Conservation (phyloP, 1,140 invertebrate genomes). For the Amyelois transitella region DNA sequence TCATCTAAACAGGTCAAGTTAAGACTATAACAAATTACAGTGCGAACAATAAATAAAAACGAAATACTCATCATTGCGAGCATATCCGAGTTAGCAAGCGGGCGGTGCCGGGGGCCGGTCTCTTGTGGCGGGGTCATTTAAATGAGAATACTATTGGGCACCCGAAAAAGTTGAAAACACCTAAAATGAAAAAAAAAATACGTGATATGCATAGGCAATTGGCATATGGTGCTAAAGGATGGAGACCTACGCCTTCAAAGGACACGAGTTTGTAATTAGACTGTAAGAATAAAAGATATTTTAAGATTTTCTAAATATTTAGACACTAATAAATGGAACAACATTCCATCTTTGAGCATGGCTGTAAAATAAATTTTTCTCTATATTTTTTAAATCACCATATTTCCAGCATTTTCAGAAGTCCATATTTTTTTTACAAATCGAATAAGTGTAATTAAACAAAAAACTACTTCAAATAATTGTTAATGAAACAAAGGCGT, state of each 20-base stretch:
- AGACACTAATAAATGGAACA: too few species aligned
- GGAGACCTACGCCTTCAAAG: not conserved
- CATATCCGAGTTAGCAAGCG: slow-evolving; percentile 65
- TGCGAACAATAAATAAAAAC: slow-evolving; percentile 58
- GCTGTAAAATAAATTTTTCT: too few species aligned
- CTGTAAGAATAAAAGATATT: too few species aligned
- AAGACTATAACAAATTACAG: slow-evolving; percentile 11
- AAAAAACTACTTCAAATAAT: too few species aligned
- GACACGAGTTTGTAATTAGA: not conserved
- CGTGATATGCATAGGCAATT: slow-evolving; percentile 50
- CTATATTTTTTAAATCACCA: too few species aligned
- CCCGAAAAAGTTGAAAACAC: slow-evolving; percentile 75
- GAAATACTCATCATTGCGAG: slow-evolving; percentile 72
- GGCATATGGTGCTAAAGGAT: not conserved
- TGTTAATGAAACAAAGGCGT: not conserved
- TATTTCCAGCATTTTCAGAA: too few species aligned
- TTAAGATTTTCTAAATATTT: too few species aligned
- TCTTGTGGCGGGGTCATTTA: slow-evolving; percentile 68
- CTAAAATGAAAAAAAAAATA: slow-evolving; percentile 73
- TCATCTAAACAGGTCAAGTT: not conserved
- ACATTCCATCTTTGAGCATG: too few species aligned
- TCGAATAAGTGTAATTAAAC: too few species aligned
- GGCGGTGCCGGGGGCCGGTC: slow-evolving; percentile 47
- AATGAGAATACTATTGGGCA: slow-evolving; percentile 74
- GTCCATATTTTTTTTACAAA: too few species aligned